These are phyloP conservation scores for Mergus octosetaceus DNA, from an alignment of 2,797 vertebrate genomes.

Conservation along the genomic window DNA sequence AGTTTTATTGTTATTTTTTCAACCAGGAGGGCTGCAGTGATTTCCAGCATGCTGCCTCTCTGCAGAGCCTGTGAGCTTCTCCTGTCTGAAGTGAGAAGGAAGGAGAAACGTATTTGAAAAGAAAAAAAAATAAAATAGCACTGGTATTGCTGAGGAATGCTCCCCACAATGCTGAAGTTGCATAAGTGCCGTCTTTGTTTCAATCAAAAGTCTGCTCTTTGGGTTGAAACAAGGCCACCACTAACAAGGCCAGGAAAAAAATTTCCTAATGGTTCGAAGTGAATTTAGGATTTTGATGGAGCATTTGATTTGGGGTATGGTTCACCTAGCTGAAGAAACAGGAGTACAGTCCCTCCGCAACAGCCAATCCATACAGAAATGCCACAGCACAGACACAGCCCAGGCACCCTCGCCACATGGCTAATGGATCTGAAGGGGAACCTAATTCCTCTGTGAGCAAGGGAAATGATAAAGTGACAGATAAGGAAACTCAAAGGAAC, in stretches of 20 bases:
- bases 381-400: background rate
- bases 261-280: slow-evolving; percentile 49
- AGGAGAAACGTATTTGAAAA: slow-evolving; percentile 13
- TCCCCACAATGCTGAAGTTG: slow-evolving; percentile 71
- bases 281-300: slow-evolving; percentile 50
- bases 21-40: slow-evolving; percentile 24
- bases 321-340: slow-evolving; percentile 56
- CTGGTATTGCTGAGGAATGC: slow-evolving; percentile 56
- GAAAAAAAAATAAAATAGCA: background rate
- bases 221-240: slow-evolving; percentile 72
- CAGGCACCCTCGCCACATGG: background rate
- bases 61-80: background rate
- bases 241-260: slow-evolving; percentile 63
- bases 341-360: slow-evolving; percentile 2
- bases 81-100: background rate
- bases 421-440: slow-evolving; percentile 23
- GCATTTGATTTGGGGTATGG: slow-evolving; percentile 48
- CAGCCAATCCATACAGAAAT: slow-evolving; percentile 40
- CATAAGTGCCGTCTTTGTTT: slow-evolving; percentile 62
- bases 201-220: slow-evolving; percentile 48
- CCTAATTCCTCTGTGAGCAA: background rate
- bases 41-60: background rate
- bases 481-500: slow-evolving; percentile 37
- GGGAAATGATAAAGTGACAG: slow-evolving; percentile 49
- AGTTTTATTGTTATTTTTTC: slow-evolving; percentile 48